phyloP scores from a whole-genome alignment of 2,797 vertebrate species.

The Dicrostonyx torquatus region DNA sequence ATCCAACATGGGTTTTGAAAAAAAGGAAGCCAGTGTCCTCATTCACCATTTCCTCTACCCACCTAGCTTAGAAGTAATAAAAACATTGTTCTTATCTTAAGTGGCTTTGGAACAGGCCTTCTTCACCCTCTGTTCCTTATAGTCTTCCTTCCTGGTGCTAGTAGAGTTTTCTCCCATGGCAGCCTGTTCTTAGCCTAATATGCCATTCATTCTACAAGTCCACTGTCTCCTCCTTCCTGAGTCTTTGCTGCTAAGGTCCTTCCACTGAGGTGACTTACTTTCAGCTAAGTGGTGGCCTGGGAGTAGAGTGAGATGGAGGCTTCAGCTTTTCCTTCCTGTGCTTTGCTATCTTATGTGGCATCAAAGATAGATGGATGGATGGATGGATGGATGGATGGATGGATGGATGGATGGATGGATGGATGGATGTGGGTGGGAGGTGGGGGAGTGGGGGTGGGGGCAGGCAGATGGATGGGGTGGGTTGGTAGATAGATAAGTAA shows the following conservation, averaged over 20 bases:
- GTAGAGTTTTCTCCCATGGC: not conserved
- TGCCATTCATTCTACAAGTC: not conserved
- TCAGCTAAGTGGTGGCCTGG: not conserved
- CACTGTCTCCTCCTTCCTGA: not conserved
- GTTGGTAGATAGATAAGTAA: not conserved
- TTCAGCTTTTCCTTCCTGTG: slow-evolving; percentile 29
- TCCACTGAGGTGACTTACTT: not conserved
- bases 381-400: no score
- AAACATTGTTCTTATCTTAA: not conserved
- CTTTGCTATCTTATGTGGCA: not conserved
- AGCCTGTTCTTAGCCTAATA: not conserved
- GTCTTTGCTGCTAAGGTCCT: not conserved
- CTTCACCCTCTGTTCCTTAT: not conserved
- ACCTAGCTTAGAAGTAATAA: not conserved
- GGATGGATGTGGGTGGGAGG: no score
- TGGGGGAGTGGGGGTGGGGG: no score
- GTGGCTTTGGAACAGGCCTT: not conserved
- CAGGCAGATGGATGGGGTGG: no score
- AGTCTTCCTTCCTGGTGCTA: not conserved
- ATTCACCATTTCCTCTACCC: slow-evolving; percentile 5
- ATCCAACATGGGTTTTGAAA: slow-evolving; percentile 53
- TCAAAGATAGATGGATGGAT: not conserved
- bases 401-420: no score
- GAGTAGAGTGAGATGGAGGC: not conserved
- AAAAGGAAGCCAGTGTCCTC: not conserved